Percentiles rank a stretch among this genome's conserved stretches.
These are phyloP conservation scores for Trachelus troglodyta DNA, from an alignment of 2,888 invertebrate genomes.

Conservation along the genomic window DNA sequence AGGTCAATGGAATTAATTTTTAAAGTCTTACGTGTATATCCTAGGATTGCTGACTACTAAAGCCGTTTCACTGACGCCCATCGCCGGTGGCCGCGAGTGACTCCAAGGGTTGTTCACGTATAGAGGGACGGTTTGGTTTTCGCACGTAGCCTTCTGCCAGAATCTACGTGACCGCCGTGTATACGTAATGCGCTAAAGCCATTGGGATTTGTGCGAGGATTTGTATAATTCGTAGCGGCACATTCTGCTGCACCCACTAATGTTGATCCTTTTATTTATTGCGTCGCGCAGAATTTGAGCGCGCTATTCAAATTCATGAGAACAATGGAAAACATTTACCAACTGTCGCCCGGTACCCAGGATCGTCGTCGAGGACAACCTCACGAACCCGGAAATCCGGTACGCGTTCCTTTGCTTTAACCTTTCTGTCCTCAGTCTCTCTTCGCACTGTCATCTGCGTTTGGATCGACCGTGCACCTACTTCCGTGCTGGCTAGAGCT, in stretches of 20 bases:
- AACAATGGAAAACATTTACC: constrained; percentile 28
- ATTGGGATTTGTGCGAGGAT: constrained; percentile 30
- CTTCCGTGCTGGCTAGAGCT: not conserved
- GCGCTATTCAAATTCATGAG: constrained; percentile 26
- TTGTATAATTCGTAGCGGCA: constrained; percentile 34
- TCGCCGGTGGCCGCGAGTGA: not conserved
- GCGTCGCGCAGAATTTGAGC: constrained; percentile 16
- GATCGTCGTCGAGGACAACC: not conserved
- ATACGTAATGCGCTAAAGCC: constrained; percentile 9
- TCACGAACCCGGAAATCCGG: not conserved
- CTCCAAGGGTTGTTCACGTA: not conserved
- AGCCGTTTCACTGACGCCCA: not conserved
- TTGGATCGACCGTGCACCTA: too few relatives aligned
- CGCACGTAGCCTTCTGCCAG: not conserved
- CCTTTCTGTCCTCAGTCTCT: not conserved
- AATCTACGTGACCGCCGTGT: not conserved
- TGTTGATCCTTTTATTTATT: constrained; percentile 38
- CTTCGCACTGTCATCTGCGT: not conserved
- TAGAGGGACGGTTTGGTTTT: not conserved
- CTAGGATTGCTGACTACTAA: not conserved
- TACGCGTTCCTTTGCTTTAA: not conserved
- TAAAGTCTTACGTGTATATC: not conserved
- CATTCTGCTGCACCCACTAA: constrained; percentile 26
- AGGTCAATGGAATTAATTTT: not conserved
- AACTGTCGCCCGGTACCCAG: not conserved